Percentiles rank a stretch among this genome's conserved stretches.
These are phyloP conservation scores for Euleptes europaea DNA, from an alignment of 2,113 vertebrate genomes.

Conservation along the genomic window DNA sequence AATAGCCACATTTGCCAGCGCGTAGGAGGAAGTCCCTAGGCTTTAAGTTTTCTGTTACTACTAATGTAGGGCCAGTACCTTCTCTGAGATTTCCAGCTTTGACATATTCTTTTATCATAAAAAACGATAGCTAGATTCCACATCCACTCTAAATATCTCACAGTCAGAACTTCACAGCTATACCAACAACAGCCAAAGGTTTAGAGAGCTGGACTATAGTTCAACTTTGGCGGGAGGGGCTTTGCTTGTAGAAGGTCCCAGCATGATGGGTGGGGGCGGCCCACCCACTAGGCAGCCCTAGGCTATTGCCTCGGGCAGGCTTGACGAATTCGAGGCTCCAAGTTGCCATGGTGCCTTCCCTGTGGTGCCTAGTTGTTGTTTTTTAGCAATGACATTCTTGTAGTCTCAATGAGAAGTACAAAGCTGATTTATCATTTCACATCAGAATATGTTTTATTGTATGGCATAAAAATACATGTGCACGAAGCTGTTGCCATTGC, in stretches of 20 bases:
- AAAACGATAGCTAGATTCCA: neutral
- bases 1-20: constrained; percentile 4
- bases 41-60: neutral
- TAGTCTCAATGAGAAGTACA: too few species aligned
- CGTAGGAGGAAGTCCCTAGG: constrained; percentile 3
- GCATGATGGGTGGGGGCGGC: neutral
- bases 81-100: neutral
- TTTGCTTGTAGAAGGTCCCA: neutral
- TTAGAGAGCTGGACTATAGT: neutral
- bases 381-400: too few species aligned
- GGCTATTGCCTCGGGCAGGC: too few species aligned
- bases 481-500: too few species aligned
- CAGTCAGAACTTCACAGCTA: neutral
- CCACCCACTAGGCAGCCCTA: too few species aligned
- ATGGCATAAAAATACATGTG: too few species aligned
- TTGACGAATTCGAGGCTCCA: too few species aligned
- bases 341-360: too few species aligned
- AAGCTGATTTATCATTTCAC: too few species aligned
- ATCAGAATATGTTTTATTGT: too few species aligned
- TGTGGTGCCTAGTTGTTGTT: too few species aligned
- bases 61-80: neutral
- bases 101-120: constrained; percentile 9
- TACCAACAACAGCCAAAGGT: neutral
- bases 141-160: neutral
- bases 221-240: too few species aligned